Percentiles rank a stretch among this genome's conserved stretches.
Conservation (phyloP, 2,113 vertebrate genomes). For the Psittacula cyanocephala region DNA sequence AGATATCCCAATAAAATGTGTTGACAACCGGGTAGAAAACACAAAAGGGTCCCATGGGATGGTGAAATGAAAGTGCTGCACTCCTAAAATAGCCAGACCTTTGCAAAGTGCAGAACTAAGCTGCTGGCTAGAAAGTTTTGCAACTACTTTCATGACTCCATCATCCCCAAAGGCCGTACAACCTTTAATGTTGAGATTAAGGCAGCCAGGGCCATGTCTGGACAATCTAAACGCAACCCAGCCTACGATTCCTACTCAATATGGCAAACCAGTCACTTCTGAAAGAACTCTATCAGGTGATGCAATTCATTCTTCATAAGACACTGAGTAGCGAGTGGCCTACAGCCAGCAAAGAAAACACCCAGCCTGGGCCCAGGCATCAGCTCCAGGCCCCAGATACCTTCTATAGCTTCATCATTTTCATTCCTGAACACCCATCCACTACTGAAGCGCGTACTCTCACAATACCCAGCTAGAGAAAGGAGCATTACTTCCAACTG, state of each 20-base stretch:
- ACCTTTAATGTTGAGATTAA: not conserved
- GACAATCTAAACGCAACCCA: not conserved
- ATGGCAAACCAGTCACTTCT: not conserved
- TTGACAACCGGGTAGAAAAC: constrained; percentile 12
- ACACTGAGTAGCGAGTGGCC: not conserved
- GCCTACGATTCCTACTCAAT: not conserved
- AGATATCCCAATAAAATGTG: constrained; percentile 40
- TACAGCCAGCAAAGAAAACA: not conserved
- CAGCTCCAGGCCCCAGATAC: not conserved
- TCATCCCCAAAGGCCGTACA: not conserved
- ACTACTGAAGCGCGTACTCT: no score
- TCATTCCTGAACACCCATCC: not conserved
- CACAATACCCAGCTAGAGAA: not conserved
- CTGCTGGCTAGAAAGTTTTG: not conserved
- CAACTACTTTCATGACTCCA: not conserved
- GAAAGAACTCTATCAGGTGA: not conserved
- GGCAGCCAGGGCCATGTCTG: not conserved
- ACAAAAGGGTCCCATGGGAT: not conserved
- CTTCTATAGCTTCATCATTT: not conserved
- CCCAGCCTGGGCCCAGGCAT: not conserved
- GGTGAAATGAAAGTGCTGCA: not conserved
- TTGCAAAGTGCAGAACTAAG: not conserved
- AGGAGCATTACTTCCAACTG: not conserved
- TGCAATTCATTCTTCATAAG: not conserved
- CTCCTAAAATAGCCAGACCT: not conserved